These are phyloP conservation scores for Steinernema feltiae DNA, from an alignment of 1,140 invertebrate species.

Conservation along the genomic window DNA sequence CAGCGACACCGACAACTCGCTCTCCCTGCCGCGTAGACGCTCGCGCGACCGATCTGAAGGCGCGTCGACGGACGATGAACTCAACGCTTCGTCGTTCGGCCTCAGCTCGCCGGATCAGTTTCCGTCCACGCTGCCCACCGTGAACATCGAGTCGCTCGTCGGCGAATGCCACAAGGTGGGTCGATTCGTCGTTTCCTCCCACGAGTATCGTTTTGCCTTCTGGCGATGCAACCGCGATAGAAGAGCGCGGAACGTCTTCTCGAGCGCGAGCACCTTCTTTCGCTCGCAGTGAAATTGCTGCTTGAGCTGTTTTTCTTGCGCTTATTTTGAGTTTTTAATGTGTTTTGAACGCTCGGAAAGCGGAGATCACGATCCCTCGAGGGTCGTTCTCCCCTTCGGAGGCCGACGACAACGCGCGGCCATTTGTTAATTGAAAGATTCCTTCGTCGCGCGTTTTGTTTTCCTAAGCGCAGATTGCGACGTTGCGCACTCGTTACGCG, in stretches of 20 bases:
- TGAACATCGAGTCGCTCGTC: not conserved
- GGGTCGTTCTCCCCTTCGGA: not conserved
- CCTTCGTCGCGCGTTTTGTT: not conserved
- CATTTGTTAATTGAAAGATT: constrained; percentile 14
- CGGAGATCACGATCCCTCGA: not conserved
- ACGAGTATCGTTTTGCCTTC: not conserved
- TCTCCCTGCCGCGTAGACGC: not conserved
- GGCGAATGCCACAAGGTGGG: not conserved
- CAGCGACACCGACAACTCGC: not conserved
- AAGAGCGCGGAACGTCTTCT: not conserved
- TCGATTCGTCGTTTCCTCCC: not conserved
- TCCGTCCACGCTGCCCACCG: not conserved
- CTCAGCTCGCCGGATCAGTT: constrained; percentile 2
- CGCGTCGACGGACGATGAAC: not conserved
- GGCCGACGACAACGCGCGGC: not conserved
- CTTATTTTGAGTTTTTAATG: not conserved
- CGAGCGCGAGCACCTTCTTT: not conserved
- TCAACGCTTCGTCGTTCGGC: not conserved
- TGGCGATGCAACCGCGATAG: too few relatives aligned
- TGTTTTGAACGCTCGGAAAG: not conserved
- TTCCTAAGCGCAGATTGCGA: not conserved
- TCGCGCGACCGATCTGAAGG: not conserved
- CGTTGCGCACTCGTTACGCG: too few relatives aligned
- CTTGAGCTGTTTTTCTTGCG: not conserved
- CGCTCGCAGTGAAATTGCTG: too few relatives aligned